Conservation (phyloP, 2,888 invertebrate genomes). For the Enchytraeus crypticus region DNA sequence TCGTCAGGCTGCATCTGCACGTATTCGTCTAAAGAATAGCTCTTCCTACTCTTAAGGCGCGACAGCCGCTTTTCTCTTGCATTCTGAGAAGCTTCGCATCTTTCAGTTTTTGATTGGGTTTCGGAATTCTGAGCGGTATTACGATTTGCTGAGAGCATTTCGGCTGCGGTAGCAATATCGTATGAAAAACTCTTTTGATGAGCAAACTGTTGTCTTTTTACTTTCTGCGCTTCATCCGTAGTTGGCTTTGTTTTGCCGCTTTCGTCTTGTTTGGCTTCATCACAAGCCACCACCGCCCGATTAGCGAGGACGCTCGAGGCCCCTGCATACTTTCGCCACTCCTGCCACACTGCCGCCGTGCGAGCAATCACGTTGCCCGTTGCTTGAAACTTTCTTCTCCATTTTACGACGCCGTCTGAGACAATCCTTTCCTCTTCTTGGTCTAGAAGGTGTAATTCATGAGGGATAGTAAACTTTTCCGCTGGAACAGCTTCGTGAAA, state of each 20-base stretch:
- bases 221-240: neutral
- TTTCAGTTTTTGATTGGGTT: neutral
- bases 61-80: conserved; percentile 6
- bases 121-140: neutral
- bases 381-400: conserved; percentile 8
- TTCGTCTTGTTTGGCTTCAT: neutral
- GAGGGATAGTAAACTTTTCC: no score
- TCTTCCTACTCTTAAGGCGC: conserved; percentile 11
- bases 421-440: conserved; percentile 4
- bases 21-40: conserved; percentile 18
- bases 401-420: conserved; percentile 16
- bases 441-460: neutral
- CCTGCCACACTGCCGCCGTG: neutral
- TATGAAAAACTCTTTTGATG: conserved; percentile 25
- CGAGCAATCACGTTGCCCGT: neutral
- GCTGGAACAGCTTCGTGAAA: no score
- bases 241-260: neutral
- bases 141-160: neutral
- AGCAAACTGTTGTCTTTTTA: conserved; percentile 8
- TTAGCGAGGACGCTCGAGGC: neutral
- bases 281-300: neutral
- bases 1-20: neutral
- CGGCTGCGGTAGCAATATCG: conserved; percentile 9
- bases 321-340: neutral
- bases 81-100: neutral